Conservation (phyloP, 2,797 vertebrate genomes). For the Astyanax mexicanus region DNA sequence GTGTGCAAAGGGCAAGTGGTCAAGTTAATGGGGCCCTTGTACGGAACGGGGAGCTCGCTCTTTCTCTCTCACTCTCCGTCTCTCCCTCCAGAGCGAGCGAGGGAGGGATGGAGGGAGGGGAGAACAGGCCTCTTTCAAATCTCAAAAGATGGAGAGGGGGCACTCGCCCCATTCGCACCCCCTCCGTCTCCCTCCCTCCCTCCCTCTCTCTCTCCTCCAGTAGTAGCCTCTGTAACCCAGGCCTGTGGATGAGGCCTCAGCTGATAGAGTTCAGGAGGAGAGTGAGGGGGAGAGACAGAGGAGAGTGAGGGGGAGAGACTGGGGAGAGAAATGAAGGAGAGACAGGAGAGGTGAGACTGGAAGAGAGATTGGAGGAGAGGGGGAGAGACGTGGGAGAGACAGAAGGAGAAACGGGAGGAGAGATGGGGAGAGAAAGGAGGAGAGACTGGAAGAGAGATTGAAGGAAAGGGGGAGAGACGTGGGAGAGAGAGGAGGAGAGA, state of each 20-base stretch:
- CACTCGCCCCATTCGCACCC: conserved; percentile 65
- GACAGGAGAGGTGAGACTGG: too few species aligned
- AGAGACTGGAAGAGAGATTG: too few species aligned
- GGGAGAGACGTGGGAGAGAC: too few species aligned
- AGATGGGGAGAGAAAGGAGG: too few species aligned
- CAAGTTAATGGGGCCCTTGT: conserved; percentile 99
- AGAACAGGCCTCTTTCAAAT: conserved; percentile 82
- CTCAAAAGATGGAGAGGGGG: conserved; percentile 82
- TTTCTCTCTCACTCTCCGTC: conserved; percentile 56
- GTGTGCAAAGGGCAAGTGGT: conserved; percentile 99
- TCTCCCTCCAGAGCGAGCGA: conserved; percentile 38
- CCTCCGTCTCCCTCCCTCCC: conserved; percentile 25
- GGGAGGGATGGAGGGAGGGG: conserved; percentile 73
- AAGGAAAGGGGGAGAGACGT: too few species aligned
- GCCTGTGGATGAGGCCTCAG: conserved; percentile 3
- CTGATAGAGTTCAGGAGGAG: conserved; percentile 22
- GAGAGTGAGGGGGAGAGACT: too few species aligned
- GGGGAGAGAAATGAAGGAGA: too few species aligned
- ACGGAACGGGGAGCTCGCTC: conserved; percentile 86
- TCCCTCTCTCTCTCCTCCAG: conserved; percentile 49
- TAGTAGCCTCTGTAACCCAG: conserved; percentile 3
- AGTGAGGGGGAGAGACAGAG: too few species aligned
- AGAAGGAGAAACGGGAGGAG: too few species aligned
- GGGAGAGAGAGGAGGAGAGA: too few species aligned
- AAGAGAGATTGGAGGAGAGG: too few species aligned